Conservation (phyloP, 2,113 vertebrate species). For the Heteronetta atricapilla region DNA sequence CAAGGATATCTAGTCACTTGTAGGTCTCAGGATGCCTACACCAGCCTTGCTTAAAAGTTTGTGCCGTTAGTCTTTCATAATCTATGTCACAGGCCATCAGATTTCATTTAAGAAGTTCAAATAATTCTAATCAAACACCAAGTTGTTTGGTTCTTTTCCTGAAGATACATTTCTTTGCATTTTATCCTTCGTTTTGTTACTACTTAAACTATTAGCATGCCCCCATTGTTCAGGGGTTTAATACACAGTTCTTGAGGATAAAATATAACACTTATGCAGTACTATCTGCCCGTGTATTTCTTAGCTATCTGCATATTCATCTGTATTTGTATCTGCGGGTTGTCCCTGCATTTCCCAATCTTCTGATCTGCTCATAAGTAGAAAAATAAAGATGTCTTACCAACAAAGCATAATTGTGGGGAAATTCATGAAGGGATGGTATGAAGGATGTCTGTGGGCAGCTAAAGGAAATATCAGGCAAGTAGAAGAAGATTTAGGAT, state of each 20-base stretch:
- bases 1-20: neutral
- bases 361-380: neutral
- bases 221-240: neutral
- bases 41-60: neutral
- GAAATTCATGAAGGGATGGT: neutral
- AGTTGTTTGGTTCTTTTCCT: neutral
- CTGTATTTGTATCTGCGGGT: neutral
- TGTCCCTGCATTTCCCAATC: neutral
- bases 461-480: neutral
- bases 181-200: neutral
- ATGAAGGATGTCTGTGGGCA: neutral
- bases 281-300: neutral
- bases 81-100: neutral
- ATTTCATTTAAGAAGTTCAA: neutral
- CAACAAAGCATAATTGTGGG: neutral
- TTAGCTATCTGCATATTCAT: neutral
- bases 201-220: neutral
- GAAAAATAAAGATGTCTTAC: neutral
- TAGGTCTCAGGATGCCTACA: neutral
- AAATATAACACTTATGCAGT: neutral
- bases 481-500: neutral
- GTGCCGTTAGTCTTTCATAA: neutral
- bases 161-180: constrained; percentile 14
- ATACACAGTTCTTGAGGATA: too few species aligned
- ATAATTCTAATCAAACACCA: neutral